These are phyloP conservation scores for Bujurquina vittata DNA, from an alignment of 2,113 vertebrate genomes.

Conservation along the genomic window DNA sequence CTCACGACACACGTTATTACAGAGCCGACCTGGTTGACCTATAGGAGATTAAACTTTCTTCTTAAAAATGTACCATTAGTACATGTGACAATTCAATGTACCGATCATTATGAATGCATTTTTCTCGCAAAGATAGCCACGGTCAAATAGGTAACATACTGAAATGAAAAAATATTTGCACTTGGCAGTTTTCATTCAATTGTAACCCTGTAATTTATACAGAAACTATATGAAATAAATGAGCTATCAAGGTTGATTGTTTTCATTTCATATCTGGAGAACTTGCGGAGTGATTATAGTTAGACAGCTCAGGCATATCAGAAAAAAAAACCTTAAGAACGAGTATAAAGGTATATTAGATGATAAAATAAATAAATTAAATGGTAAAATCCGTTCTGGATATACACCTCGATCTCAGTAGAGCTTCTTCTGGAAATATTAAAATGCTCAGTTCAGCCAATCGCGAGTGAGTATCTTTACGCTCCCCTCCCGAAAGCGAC, in stretches of 20 bases:
- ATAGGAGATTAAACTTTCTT: not conserved
- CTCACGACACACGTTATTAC: not conserved
- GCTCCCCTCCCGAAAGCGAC: conserved; percentile 42
- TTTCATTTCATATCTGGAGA: not conserved
- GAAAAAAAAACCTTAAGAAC: not conserved
- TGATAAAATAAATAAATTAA: not conserved
- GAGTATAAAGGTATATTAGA: not conserved
- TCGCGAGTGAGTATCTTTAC: conserved; percentile 17
- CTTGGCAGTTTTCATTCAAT: not conserved
- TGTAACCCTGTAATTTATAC: no score
- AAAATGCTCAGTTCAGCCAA: conserved; percentile 44
- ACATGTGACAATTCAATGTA: no score
- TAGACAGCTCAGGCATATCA: not conserved
- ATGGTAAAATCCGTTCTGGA: not conserved
- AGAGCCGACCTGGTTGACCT: not conserved
- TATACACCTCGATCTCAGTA: not conserved
- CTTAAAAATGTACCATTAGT: no score
- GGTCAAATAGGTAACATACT: not conserved
- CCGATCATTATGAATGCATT: no score
- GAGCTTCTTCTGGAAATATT: not conserved
- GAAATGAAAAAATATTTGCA: not conserved
- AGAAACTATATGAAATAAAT: no score
- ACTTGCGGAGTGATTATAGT: not conserved
- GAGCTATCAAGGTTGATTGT: not conserved
- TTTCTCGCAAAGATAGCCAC: no score